Conservation (phyloP, 2,797 vertebrate species). For the Rhinichthys osculus region DNA sequence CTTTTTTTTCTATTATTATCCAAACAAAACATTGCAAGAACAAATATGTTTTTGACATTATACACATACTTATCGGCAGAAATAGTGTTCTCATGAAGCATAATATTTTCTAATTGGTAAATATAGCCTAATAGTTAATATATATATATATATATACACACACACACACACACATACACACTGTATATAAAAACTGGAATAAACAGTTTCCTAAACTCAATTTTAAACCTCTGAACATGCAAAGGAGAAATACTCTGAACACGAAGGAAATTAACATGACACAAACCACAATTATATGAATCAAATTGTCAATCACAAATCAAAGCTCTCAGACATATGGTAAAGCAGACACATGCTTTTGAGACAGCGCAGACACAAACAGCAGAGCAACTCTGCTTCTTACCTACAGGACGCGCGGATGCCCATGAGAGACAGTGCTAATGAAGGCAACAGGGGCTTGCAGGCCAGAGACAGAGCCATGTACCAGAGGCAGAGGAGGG, state of each 20-base stretch:
- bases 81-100: not conserved
- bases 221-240: not conserved
- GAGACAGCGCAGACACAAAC: not conserved
- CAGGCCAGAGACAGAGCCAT: slow-evolving; percentile 71
- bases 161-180: too few species aligned
- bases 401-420: slow-evolving; percentile 83
- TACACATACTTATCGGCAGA: not conserved
- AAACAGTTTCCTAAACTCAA: not conserved
- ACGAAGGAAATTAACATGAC: not conserved
- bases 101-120: not conserved
- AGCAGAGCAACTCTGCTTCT: slow-evolving; percentile 43
- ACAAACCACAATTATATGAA: not conserved
- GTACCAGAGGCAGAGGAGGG: slow-evolving; percentile 46
- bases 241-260: not conserved
- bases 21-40: not conserved
- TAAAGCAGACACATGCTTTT: not conserved
- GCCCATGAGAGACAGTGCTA: slow-evolving; percentile 73
- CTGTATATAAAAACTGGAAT: not conserved
- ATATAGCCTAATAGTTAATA: not conserved
- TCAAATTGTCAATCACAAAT: not conserved
- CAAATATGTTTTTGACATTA: not conserved
- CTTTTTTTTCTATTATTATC: not conserved
- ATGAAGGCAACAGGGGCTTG: slow-evolving; percentile 58
- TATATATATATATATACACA: too few species aligned
- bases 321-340: slow-evolving; percentile 5